These are phyloP conservation scores for Adelognathus sp. DNA, from an alignment of 2,888 invertebrate genomes.

Conservation along the genomic window DNA sequence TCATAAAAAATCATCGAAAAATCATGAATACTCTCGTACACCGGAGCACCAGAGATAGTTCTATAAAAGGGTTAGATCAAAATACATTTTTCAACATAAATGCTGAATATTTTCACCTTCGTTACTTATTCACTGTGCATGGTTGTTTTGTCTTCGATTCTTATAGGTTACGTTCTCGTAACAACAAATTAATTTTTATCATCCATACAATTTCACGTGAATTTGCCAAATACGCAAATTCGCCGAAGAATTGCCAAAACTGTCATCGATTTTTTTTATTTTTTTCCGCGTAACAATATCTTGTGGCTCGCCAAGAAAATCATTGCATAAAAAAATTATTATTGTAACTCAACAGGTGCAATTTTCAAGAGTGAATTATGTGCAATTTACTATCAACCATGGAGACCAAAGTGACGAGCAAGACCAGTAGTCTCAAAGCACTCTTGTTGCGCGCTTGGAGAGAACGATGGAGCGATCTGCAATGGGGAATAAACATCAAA, in stretches of 20 bases:
- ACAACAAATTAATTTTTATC: neutral
- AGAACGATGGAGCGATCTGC: slow-evolving; percentile 96
- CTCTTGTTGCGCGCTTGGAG: slow-evolving; percentile 94
- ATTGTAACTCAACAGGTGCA: neutral
- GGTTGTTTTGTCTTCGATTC: neutral
- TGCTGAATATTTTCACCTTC: neutral
- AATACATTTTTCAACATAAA: neutral
- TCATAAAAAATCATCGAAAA: neutral
- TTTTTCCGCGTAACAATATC: neutral
- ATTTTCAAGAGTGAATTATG: slow-evolving; percentile 54
- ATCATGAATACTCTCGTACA: slow-evolving; percentile 10
- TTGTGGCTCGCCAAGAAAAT: too few relatives aligned
- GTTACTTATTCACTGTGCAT: neutral
- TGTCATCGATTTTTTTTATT: neutral
- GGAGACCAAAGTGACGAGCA: slow-evolving; percentile 92
- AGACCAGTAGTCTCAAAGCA: slow-evolving; percentile 91
- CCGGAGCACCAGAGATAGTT: neutral
- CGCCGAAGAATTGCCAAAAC: neutral
- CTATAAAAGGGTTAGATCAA: slow-evolving; percentile 1
- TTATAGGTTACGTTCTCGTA: slow-evolving; percentile 11
- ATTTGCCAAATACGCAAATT: neutral
- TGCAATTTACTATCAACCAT: slow-evolving; percentile 81
- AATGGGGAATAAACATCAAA: slow-evolving; percentile 98
- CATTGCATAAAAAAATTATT: neutral
- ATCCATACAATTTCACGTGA: neutral